Percentiles rank a stretch among this genome's conserved stretches.
These are phyloP conservation scores for Melanostoma mellinum DNA, from an alignment of 2,888 invertebrate genomes.

Conservation along the genomic window DNA sequence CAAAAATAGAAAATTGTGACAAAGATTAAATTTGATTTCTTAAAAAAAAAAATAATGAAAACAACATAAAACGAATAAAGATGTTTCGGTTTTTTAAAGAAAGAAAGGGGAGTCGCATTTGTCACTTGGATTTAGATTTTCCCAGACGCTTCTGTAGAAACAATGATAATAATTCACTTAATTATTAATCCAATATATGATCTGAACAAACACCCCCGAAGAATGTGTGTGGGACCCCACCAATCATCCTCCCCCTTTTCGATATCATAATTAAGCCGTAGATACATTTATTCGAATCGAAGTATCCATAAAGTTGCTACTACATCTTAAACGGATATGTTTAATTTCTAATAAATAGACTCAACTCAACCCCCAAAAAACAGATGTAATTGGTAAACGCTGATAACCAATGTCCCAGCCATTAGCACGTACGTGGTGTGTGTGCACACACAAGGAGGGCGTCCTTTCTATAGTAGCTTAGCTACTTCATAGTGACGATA, in stretches of 20 bases:
- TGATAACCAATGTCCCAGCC: slow-evolving; percentile 64
- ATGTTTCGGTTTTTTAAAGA: slow-evolving; percentile 41
- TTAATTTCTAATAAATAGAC: slow-evolving; percentile 56
- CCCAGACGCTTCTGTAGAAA: slow-evolving; percentile 53
- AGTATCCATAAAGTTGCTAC: slow-evolving; percentile 45
- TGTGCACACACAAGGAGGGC: slow-evolving; percentile 14
- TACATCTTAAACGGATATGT: slow-evolving; percentile 45
- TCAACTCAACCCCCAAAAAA: slow-evolving; percentile 18
- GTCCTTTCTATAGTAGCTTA: neutral
- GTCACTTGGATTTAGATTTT: slow-evolving; percentile 61
- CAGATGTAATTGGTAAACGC: slow-evolving; percentile 63
- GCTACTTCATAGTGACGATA: slow-evolving; percentile 11
- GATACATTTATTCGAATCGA: slow-evolving; percentile 47
- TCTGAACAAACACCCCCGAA: slow-evolving; percentile 10
- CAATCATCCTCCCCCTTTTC: slow-evolving; percentile 23
- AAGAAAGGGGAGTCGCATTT: slow-evolving; percentile 68
- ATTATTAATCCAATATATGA: slow-evolving; percentile 47
- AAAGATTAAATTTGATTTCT: slow-evolving; percentile 71
- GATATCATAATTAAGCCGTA: slow-evolving; percentile 60
- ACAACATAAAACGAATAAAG: slow-evolving; percentile 1
- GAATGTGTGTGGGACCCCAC: neutral
- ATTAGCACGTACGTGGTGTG: slow-evolving; percentile 55
- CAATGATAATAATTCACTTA: slow-evolving; percentile 65
- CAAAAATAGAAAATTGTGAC: slow-evolving; percentile 73
- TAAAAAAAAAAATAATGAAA: slow-evolving; percentile 34